These are phyloP conservation scores for Hemaris fuciformis DNA, from an alignment of 2,888 invertebrate species.

Conservation along the genomic window DNA sequence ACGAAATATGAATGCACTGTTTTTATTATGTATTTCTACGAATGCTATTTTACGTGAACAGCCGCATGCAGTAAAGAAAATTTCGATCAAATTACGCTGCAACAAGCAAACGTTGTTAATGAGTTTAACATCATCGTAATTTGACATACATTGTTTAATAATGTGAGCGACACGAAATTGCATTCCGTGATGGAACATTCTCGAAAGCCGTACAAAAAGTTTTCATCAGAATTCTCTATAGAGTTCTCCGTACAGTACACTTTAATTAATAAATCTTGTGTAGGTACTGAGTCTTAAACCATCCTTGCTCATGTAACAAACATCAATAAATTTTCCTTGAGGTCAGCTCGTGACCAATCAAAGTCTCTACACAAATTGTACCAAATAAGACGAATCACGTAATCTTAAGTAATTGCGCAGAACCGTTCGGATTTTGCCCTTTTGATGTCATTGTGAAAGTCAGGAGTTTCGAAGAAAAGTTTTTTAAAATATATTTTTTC, in stretches of 20 bases:
- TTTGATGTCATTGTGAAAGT: background rate
- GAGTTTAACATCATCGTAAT: background rate
- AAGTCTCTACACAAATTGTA: background rate
- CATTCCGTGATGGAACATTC: background rate
- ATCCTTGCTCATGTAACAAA: background rate
- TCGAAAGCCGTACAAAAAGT: background rate
- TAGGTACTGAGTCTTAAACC: background rate
- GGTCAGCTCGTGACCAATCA: background rate
- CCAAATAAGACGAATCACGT: background rate
- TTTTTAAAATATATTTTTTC: no score
- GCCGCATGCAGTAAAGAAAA: no score
- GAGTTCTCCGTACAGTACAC: background rate
- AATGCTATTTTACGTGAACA: no score
- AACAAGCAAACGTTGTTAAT: background rate
- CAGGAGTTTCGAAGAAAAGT: background rate
- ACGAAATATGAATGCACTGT: no score
- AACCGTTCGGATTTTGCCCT: background rate
- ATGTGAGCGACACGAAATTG: background rate
- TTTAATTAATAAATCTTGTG: background rate
- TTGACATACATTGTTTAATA: background rate
- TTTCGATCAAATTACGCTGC: background rate
- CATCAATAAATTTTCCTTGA: slow-evolving; percentile 2
- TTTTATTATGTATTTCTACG: no score
- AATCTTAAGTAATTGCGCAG: background rate
- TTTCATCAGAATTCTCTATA: background rate